Evolutionary conservation across 2,888 invertebrate genomes (phyloP).

Genomic region (Orchesellides sinensis): DNA sequence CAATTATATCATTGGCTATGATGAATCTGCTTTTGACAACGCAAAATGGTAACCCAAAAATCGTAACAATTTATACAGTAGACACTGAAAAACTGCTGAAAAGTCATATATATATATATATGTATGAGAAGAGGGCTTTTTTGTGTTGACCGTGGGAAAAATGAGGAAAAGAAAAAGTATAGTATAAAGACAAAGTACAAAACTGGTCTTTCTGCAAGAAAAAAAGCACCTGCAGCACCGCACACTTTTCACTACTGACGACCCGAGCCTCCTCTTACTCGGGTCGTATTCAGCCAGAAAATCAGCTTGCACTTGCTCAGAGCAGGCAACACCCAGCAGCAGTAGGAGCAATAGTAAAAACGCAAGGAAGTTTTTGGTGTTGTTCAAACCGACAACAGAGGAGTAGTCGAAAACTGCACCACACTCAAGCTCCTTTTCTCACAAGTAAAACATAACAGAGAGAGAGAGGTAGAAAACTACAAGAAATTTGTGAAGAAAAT

Average conservation of each 20-base stretch:
- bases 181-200: slow-evolving; percentile 68
- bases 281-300: slow-evolving; percentile 50
- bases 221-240: slow-evolving; percentile 69
- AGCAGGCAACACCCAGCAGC: slow-evolving; percentile 62
- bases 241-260: slow-evolving; percentile 69
- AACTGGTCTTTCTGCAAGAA: slow-evolving; percentile 60
- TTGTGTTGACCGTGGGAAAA: slow-evolving; percentile 62
- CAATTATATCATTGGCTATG: too few species aligned
- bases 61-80: too few species aligned
- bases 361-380: slow-evolving; percentile 21
- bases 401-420: slow-evolving; percentile 17
- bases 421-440: slow-evolving; percentile 37
- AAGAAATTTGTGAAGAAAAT: slow-evolving; percentile 30
- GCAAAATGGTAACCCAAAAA: too few species aligned
- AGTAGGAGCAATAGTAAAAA: slow-evolving; percentile 17
- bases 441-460: slow-evolving; percentile 26
- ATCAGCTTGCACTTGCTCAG: slow-evolving; percentile 65
- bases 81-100: too few species aligned
- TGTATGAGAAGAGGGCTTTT: slow-evolving; percentile 25
- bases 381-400: slow-evolving; percentile 17
- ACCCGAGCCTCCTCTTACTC: slow-evolving; percentile 60
- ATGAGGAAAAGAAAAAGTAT: slow-evolving; percentile 62
- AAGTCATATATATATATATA: too few species aligned
- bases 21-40: too few species aligned
- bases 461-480: slow-evolving; percentile 23